Conservation (phyloP, 1,140 invertebrate species). For the Macrosteles quadrilineatus region DNA sequence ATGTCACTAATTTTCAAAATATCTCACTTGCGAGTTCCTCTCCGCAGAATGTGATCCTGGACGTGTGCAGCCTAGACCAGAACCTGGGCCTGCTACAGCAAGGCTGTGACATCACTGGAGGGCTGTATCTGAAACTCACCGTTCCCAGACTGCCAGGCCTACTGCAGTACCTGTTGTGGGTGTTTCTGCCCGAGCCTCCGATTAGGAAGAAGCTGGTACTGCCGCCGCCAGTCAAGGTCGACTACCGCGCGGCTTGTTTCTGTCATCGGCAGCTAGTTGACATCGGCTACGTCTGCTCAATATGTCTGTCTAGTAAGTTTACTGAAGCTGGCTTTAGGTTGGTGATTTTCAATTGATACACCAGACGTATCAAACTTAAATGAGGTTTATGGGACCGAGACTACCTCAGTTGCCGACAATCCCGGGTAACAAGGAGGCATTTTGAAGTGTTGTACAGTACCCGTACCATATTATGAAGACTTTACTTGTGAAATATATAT, state of each 20-base stretch:
- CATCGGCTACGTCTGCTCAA: constrained; percentile 96
- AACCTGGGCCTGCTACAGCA: constrained; percentile 90
- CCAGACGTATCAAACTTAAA: constrained; percentile 11
- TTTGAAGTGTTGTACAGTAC: too few relatives aligned
- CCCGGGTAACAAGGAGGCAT: too few relatives aligned
- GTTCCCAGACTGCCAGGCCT: constrained; percentile 75
- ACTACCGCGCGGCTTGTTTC: constrained; percentile 96
- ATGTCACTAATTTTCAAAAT: too few relatives aligned
- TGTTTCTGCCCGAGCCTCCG: constrained; percentile 84
- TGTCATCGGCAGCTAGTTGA: constrained; percentile 96
- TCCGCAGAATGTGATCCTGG: constrained; percentile 79
- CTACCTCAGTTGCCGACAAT: too few relatives aligned
- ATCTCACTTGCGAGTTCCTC: too few relatives aligned
- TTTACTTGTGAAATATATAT: too few relatives aligned
- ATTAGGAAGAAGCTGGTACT: constrained; percentile 81
- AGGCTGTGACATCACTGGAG: constrained; percentile 94
- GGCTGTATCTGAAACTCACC: constrained; percentile 77
- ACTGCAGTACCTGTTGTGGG: constrained; percentile 95
- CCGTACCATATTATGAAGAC: too few relatives aligned
- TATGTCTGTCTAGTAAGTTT: constrained; percentile 89
- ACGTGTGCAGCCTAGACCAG: constrained; percentile 91
- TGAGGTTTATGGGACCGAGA: too few relatives aligned
- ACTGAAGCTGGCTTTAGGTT: constrained; percentile 4
- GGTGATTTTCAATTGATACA: not conserved
- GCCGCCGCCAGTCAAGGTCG: constrained; percentile 87